Evolutionary conservation across 2,888 invertebrate species (phyloP).

Genomic region (Epirrita christyi): DNA sequence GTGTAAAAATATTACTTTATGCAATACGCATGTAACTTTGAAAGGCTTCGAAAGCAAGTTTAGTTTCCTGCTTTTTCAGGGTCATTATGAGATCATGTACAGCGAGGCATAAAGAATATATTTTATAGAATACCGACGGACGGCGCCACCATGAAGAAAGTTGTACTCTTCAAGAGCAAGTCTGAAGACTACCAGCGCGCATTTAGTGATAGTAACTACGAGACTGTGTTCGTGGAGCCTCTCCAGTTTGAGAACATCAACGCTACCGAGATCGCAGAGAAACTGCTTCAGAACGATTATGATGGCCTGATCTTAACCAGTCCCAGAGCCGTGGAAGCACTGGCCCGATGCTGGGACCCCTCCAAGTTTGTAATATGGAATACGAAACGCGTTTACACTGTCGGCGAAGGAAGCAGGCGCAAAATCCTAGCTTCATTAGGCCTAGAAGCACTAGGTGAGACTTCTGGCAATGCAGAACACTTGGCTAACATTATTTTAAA

Average conservation of each 20-base stretch:
- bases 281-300: conserved; percentile 54
- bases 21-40: no score
- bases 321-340: conserved; percentile 69
- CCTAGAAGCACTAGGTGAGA: conserved; percentile 61
- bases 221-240: conserved; percentile 71
- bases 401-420: conserved; percentile 63
- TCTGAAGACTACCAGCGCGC: conserved; percentile 71
- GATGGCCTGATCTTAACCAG: conserved; percentile 69
- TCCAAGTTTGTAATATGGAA: conserved; percentile 66
- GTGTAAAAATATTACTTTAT: no score
- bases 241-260: conserved; percentile 64
- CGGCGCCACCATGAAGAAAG: conserved; percentile 63
- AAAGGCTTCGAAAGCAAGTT: conserved; percentile 10
- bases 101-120: neutral
- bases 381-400: conserved; percentile 63
- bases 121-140: conserved; percentile 11
- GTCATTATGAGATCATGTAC: conserved; percentile 46
- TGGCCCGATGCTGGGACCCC: conserved; percentile 70
- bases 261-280: conserved; percentile 50
- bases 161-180: conserved; percentile 69
- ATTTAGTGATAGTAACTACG: conserved; percentile 60
- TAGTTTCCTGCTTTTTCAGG: conserved; percentile 61
- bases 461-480: conserved; percentile 67
- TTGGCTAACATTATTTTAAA: conserved; percentile 60
- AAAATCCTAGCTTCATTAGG: conserved; percentile 64